Evolutionary conservation across 2,888 invertebrate species (phyloP), one percentile per base, ranked within the genome.

Genomic region (Chironomus tentans): DNA sequence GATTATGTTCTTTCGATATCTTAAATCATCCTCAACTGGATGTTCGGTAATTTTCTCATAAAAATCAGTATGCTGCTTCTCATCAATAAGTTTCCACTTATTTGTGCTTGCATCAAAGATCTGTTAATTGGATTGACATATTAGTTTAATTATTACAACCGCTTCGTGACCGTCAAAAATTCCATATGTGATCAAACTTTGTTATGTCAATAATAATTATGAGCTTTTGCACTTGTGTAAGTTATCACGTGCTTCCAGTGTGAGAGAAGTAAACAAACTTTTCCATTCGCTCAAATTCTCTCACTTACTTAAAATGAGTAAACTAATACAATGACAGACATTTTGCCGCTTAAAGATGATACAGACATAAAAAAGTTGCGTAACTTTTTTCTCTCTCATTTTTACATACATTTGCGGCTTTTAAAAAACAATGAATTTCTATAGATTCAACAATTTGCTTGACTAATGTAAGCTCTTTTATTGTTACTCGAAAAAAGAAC

Each of bases 91-190:
- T 76, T 84, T 83, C 84, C 84, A 84, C 76, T 83, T 83, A 78
- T 84, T 84, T 77, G 84, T 83, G 78, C 82, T 82, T 13, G 84
- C 84, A 82, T 84, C 84, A 78, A 83, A 84, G 76, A 84, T 83
- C 84, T 83, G 70, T n/a, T 50, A 50, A 50, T n/a, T 50, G 2
- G 1, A 50, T 50, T 38, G 38, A 38, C 38, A 38, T 38, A 10
- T 38, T 38, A 38, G 38, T 2, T 38, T 38, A 10, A 38, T 28
- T 28, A 38, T 10, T 38, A 38, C 5, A 4, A 28, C 3, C 3
- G 5, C 38, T 10, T 38, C 7, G 38, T 38, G 38, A 38, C 38
- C 38, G 1, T 38, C 38, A 38, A 38, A 38, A 10, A 1, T 38
- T 38, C 10, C 38, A 38, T 38, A 38, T 38, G 38, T 38, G 38